Base-by-base conservation (phyloP, 2,797 vertebrate genomes). In the Loriculus beryllinus region DNA sequence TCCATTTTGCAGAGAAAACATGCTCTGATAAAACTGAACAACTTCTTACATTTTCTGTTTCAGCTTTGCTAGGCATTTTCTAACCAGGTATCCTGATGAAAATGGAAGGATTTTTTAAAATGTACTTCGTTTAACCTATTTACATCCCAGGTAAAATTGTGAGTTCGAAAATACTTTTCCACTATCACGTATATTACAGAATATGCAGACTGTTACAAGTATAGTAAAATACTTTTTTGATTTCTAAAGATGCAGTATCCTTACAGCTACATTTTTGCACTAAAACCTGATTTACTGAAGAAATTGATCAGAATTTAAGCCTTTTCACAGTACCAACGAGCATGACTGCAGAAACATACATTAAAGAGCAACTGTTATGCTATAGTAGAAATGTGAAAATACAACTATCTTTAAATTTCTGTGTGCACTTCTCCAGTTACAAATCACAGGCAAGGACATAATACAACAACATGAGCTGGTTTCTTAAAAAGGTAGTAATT, bases 171-270 rank as follows among this genome's bases (percentile, higher is more conserved):
- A 99, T 99, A 98, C 95, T 97, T 98, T 97, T 97, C 97, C 98
- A 98, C 98, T 98, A 98, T 98, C 98, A 98, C 97, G 98, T 98
- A 98, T 98, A 98, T 98, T 98, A 98, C 98, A 98, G 98, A 98
- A 98, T 98, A 98, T 98, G 98, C 97, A 97, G 98, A 98, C 95
- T 96, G 97, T 96, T 97, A 98, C 96, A 98, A 97, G 97, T 98
- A 98, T 97, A 99, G 96, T 86, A 99, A 98, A 98, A 99, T 98
- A 98, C 72, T 87, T 98, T 96, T 95, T 91, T 51, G 33, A 94
- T 86, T 96, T 97, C 98, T 98, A 98, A 98, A 98, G 98, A 98
- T 97, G 98, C 98, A 98, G 98, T 98, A 98, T 98, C 98, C 98
- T 97, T 95, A 95, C 86, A 96, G 84, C 96, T 96, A 82, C 51